Evolutionary conservation across 2,888 invertebrate genomes (phyloP), one percentile per base, ranked within the genome.

Genomic region (Melolontha melolontha): DNA sequence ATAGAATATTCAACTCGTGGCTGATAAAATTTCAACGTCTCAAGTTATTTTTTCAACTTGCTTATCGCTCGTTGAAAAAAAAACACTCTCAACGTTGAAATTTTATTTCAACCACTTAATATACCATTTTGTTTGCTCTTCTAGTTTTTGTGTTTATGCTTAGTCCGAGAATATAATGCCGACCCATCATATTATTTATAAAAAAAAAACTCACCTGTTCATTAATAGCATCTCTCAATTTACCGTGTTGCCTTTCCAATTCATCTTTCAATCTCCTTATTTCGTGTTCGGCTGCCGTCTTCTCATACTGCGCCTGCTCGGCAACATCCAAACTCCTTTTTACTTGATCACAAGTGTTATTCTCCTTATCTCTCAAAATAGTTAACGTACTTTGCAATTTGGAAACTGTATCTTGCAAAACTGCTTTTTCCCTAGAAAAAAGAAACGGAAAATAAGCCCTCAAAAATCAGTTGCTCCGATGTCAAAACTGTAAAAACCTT

Each of bases 271-370:
- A 83, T 65, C 93, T 86, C 2, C 92, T 87, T 11, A 93, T 87
- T 84, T 95, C 94, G 49, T 89, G 79, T 76, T 94, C 94, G 34
- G 92, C 86, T 73, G 91, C 91, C 57, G 88, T 89, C 76, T 92
- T 90, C 77, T 94, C 94, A 74, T 92, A 92, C 68, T 92, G 88
- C 0, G 92, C 88, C 75, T 93, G 90, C 67, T 92, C 90, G 14
- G 89, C 90, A n/a, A 88, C 86, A 71, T 94, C 93, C 2, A 90
- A 86, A 47, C 88, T 88, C 64, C 89, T 84, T 76, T 91, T 91
- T 55, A 88, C 89, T 76, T 91, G 89, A 63, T 87, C 86, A n/a
- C 84, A 84, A 0, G 88, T 86, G 44, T 89, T 89, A 12, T 85
- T 82, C 76, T 91, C 91, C 54, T 80, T 88, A 12, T 89, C 89